phyloP scores from a whole-genome alignment of 1,140 invertebrate species.

The Drosophila pallidifrons region DNA sequence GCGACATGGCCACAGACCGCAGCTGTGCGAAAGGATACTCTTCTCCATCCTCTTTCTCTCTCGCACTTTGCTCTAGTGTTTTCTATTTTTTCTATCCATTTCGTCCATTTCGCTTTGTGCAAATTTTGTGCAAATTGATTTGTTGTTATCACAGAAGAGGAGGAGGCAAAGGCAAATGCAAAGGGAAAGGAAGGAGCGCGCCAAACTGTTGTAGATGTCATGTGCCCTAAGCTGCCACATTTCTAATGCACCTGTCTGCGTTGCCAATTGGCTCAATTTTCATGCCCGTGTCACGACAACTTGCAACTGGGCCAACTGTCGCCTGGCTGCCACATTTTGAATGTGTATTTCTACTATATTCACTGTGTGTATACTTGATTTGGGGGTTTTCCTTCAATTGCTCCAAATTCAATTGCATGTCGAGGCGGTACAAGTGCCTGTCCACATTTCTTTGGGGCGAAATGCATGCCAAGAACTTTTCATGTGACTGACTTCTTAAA shows the following conservation, averaged over 20 bases:
- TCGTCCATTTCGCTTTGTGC: constrained; percentile 52
- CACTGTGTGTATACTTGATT: constrained; percentile 52
- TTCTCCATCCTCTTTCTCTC: neutral
- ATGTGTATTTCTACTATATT: neutral
- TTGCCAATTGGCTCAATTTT: constrained; percentile 78
- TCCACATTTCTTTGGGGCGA: constrained; percentile 56
- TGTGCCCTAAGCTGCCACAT: constrained; percentile 57
- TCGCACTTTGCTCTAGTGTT: neutral
- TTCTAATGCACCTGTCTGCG: constrained; percentile 80
- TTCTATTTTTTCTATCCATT: constrained; percentile 1
- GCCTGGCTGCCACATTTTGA: constrained; percentile 14
- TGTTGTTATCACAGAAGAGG: constrained; percentile 73
- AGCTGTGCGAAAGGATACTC: constrained; percentile 14
- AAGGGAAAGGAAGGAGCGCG: neutral
- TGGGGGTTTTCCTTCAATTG: constrained; percentile 51
- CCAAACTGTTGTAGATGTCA: constrained; percentile 50
- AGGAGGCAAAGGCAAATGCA: neutral
- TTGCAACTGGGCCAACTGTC: constrained; percentile 77
- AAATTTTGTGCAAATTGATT: constrained; percentile 83
- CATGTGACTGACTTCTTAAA: constrained; percentile 77
- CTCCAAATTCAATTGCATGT: constrained; percentile 77
- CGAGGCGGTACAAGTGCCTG: constrained; percentile 37
- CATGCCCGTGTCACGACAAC: constrained; percentile 70
- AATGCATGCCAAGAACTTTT: constrained; percentile 63
- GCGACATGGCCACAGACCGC: constrained; percentile 30